Evolutionary conservation across 37 sponge, comb jelly and placozoan species (phyloP).

Genomic region (Geodia barretti): DNA sequence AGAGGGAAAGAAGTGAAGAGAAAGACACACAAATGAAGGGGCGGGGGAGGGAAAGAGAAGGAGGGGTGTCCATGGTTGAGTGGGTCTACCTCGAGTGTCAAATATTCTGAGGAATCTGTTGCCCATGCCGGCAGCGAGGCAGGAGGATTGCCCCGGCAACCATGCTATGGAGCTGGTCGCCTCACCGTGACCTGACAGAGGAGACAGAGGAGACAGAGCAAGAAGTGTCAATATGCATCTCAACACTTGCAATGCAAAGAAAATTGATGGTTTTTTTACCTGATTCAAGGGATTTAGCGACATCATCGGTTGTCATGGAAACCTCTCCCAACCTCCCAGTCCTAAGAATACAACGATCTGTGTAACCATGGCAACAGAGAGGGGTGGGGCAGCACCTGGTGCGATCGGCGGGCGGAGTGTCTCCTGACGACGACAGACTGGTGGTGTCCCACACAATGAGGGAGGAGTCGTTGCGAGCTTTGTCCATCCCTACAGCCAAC

Average conservation of each 20-base stretch:
- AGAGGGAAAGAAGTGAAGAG: background rate
- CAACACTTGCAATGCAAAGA: no score
- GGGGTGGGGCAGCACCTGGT: background rate
- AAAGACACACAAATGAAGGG: no score
- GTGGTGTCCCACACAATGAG: conserved; percentile 62
- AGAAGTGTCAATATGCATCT: no score
- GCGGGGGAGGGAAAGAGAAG: background rate
- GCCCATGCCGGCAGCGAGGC: conserved; percentile 69
- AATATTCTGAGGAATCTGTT: conserved; percentile 51
- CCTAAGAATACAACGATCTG: background rate
- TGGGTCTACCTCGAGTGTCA: conserved; percentile 68
- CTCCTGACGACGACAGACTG: conserved; percentile 16
- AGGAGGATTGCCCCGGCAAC: conserved; percentile 46
- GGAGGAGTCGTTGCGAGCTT: conserved; percentile 42
- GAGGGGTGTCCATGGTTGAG: background rate
- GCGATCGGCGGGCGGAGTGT: background rate
- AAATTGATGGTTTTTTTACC: no score
- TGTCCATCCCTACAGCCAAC: conserved; percentile 61
- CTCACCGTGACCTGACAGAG: conserved; percentile 33
- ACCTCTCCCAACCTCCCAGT: background rate
- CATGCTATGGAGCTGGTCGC: conserved; percentile 55
- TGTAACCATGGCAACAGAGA: background rate
- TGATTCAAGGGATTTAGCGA: conserved; percentile 42
- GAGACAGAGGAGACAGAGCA: no score
- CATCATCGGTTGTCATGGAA: conserved; percentile 2